Base-by-base conservation (phyloP, 1,140 invertebrate species). In the Macrotrachela quadricornifera region DNA sequence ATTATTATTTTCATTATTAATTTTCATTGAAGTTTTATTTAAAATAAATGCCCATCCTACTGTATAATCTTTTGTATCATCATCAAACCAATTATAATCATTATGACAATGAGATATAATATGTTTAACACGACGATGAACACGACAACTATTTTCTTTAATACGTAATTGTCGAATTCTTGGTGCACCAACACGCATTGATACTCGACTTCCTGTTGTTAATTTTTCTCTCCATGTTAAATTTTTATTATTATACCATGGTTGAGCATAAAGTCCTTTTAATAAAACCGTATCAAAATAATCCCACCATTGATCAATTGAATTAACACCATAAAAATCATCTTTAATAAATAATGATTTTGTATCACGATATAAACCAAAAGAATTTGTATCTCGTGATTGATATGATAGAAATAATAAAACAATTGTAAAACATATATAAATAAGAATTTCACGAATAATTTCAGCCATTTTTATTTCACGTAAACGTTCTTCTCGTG, bases 381-480 rank as follows among this genome's bases (percentile, higher is more conserved):
- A 68, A 10, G 62, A 64, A 47, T 57, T 55, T 0, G 59, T 61
- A 49, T 65, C 63, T 36, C 67, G 55, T 44, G 65, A 58, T 54
- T 69, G 66, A 51, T 69, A 68, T 14, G 65, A 67, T 9, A 70
- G 51, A 59, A 70, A 70, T 58, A 69, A 67, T 12, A 70, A 57
- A 50, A 69, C 57, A 4, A 67, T 51, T 9, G 67, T 59, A 56
- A 68, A 70, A 47, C 68, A 59, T 9, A 62, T 51, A 56, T 69
- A 71, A 10, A 65, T 58, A 0, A 62, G 50, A 17, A 73, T 71
- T 55, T 74, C 72, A 57, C 69, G 70, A 1, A 74, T 50, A 17
- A 75, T 66, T 8, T 60, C 61, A 51, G 68, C 68, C 69, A 74
- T 73, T 57, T 72, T 63, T 8, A 73, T 60, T 56, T 74, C 72